phyloP scores from a whole-genome alignment of 1,140 invertebrate species.

The Camponotus pennsylvanicus region DNA sequence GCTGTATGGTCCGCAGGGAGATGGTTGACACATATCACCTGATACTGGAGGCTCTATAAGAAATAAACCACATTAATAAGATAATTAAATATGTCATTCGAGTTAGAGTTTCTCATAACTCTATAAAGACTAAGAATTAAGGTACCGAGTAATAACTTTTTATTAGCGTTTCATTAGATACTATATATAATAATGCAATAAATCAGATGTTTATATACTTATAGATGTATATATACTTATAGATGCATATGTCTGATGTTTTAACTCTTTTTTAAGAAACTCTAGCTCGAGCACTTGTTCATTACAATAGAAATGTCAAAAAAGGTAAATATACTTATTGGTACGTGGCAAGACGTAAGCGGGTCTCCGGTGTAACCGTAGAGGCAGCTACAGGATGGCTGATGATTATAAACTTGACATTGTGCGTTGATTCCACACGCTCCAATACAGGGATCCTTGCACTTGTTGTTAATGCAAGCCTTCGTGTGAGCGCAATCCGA shows the following conservation, averaged over 20 bases:
- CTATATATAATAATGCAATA: no score
- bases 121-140: background rate
- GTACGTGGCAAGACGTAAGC: constrained; percentile 90
- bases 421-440: constrained; percentile 93
- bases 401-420: constrained; percentile 94
- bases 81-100: background rate
- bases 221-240: no score
- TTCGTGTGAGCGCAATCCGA: constrained; percentile 91
- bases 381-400: constrained; percentile 92
- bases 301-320: background rate
- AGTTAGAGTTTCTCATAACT: background rate
- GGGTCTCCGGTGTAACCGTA: constrained; percentile 92
- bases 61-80: constrained; percentile 62
- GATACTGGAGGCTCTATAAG: constrained; percentile 85
- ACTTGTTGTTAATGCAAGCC: constrained; percentile 94
- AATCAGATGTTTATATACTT: no score
- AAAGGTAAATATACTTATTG: constrained; percentile 87
- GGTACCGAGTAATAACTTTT: no score
- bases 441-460: constrained; percentile 92
- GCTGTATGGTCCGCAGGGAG: constrained; percentile 94
- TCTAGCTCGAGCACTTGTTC: background rate
- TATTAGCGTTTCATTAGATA: no score
- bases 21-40: constrained; percentile 91
- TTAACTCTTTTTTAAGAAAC: no score
- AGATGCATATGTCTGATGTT: no score